Evolutionary conservation across 2,113 vertebrate species (phyloP).

Genomic region (Apteryx mantelli): DNA sequence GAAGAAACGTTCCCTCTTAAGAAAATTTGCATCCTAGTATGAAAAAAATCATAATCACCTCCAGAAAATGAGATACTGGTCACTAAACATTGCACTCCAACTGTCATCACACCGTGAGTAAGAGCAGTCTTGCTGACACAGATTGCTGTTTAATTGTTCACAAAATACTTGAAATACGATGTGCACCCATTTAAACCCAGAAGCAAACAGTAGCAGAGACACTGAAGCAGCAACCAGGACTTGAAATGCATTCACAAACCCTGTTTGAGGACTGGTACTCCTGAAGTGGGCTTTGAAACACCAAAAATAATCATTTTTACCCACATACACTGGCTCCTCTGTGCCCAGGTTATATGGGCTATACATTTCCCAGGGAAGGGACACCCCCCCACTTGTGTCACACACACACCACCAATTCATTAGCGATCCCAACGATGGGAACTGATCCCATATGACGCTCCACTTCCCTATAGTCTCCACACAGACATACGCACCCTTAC

Average conservation of each 20-base stretch:
- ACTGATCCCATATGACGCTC: background rate
- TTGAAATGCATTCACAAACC: accelerated
- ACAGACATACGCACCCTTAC: accelerated
- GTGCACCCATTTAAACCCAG: background rate
- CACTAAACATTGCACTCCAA: background rate
- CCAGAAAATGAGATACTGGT: background rate
- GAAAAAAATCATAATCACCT: background rate
- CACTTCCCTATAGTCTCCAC: background rate
- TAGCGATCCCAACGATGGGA: background rate
- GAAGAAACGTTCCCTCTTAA: background rate
- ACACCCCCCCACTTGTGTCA: background rate
- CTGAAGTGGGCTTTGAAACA: background rate
- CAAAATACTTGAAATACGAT: background rate
- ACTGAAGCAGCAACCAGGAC: background rate
- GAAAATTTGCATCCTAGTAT: background rate
- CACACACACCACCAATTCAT: background rate
- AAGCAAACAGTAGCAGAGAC: background rate
- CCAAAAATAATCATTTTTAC: background rate
- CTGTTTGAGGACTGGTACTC: background rate
- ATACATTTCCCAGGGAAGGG: background rate
- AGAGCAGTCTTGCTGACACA: background rate
- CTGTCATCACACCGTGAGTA: background rate
- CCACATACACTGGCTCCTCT: background rate
- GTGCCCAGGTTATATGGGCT: background rate
- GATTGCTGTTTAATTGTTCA: background rate